These are phyloP conservation scores for Echinometra lucunter DNA, from an alignment of 53 echinoderm and acorn worm species.

Conservation along the genomic window DNA sequence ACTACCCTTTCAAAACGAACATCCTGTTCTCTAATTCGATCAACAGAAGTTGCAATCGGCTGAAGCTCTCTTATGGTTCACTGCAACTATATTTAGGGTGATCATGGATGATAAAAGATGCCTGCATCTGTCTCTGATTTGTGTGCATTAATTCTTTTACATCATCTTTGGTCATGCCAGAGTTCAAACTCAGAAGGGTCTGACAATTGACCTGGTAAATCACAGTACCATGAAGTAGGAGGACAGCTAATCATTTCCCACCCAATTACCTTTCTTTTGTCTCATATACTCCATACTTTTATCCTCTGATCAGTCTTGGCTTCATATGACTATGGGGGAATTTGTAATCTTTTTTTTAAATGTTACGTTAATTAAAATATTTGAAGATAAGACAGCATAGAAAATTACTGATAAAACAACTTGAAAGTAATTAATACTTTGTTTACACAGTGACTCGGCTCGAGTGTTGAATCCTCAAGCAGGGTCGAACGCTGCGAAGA, in stretches of 20 bases:
- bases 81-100: not conserved
- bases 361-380: no score
- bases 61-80: not conserved
- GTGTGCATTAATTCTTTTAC: not conserved
- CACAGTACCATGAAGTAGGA: not conserved
- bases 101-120: not conserved
- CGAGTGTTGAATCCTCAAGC: no score
- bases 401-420: not conserved
- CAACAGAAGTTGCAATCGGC: not conserved
- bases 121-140: not conserved
- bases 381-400: not conserved
- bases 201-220: not conserved
- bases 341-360: not conserved
- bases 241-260: not conserved
- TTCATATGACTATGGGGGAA: not conserved
- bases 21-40: constrained; percentile 39
- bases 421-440: no score
- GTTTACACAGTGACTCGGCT: no score
- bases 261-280: not conserved
- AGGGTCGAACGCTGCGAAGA: no score
- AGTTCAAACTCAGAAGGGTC: not conserved
- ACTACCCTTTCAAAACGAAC: constrained; percentile 24
- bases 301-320: not conserved
- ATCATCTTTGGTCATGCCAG: not conserved
- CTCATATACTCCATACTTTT: not conserved